A percentile compares a stretch with the other conserved stretches of the same genome.
Conservation (phyloP, 2,797 vertebrate species). For the Zenarchopterus dispar region DNA sequence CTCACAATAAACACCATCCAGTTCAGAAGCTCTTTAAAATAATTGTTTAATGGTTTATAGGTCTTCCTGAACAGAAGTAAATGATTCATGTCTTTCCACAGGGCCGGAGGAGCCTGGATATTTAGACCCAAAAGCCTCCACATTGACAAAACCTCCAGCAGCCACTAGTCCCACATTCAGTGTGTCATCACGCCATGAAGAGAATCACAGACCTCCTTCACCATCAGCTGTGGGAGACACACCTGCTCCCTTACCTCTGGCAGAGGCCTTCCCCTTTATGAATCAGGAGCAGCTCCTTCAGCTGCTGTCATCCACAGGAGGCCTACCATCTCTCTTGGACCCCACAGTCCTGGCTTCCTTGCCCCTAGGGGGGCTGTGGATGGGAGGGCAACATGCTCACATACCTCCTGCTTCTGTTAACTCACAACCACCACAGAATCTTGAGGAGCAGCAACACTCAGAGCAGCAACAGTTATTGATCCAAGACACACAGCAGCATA, state of each 20-base stretch:
- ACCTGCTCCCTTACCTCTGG: conserved; percentile 71
- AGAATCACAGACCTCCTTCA: conserved; percentile 48
- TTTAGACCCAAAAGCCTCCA: conserved; percentile 55
- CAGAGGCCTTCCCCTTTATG: conserved; percentile 90
- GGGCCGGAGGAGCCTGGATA: conserved; percentile 57
- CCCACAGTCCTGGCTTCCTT: conserved; percentile 81
- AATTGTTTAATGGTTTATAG: neutral
- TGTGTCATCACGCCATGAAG: conserved; percentile 56
- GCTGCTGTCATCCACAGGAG: conserved; percentile 82
- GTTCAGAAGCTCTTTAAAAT: too few relatives aligned
- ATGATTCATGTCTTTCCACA: conserved; percentile 33
- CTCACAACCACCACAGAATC: conserved; percentile 55
- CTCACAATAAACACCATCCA: too few relatives aligned
- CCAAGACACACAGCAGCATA: conserved; percentile 69
- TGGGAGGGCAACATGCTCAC: conserved; percentile 76
- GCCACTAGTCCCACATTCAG: conserved; percentile 66
- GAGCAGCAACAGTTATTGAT: conserved; percentile 66
- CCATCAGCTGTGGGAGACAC: conserved; percentile 65
- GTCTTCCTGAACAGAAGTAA: conserved; percentile 9
- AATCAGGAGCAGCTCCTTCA: conserved; percentile 90
- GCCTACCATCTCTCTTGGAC: conserved; percentile 82
- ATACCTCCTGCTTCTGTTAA: conserved; percentile 48
- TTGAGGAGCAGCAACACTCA: conserved; percentile 65
- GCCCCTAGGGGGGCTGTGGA: conserved; percentile 77
- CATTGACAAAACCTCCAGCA: conserved; percentile 51